Percentiles rank a stretch among this genome's conserved stretches.
These are phyloP conservation scores for Phragmatobia fuliginosa DNA, from an alignment of 2,888 invertebrate species.

Conservation along the genomic window DNA sequence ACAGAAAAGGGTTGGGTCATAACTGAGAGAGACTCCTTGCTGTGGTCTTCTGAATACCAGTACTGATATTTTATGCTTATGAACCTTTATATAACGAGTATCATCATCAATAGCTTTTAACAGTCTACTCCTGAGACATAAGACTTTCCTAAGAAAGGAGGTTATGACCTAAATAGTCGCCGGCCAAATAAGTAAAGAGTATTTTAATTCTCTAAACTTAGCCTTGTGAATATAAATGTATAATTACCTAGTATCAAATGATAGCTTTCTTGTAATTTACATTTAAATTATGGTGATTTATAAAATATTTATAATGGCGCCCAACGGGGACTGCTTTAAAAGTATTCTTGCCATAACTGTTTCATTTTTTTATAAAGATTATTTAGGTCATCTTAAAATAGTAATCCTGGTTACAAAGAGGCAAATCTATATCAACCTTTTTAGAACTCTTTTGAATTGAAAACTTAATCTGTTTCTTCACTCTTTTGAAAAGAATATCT, in stretches of 20 bases:
- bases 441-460: not conserved
- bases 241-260: no score
- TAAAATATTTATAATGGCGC: constrained; percentile 10
- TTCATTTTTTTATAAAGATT: not conserved
- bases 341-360: no score
- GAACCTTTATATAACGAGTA: no score
- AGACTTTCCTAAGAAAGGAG: no score
- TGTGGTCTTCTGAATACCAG: not conserved
- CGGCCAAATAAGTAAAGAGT: no score
- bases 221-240: no score
- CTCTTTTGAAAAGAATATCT: not conserved
- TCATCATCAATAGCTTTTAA: no score
- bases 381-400: not conserved
- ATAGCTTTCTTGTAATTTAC: not conserved
- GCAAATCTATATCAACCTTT: not conserved
- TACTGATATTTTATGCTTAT: not conserved
- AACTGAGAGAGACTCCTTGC: not conserved
- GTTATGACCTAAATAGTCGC: no score
- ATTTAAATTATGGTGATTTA: not conserved
- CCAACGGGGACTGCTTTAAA: constrained; percentile 7
- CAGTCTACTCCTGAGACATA: no score
- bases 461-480: not conserved
- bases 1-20: no score
- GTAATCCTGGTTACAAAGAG: not conserved
- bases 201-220: no score